Base-by-base conservation (phyloP, 2,797 vertebrate species). In the Notolabrus celidotus region DNA sequence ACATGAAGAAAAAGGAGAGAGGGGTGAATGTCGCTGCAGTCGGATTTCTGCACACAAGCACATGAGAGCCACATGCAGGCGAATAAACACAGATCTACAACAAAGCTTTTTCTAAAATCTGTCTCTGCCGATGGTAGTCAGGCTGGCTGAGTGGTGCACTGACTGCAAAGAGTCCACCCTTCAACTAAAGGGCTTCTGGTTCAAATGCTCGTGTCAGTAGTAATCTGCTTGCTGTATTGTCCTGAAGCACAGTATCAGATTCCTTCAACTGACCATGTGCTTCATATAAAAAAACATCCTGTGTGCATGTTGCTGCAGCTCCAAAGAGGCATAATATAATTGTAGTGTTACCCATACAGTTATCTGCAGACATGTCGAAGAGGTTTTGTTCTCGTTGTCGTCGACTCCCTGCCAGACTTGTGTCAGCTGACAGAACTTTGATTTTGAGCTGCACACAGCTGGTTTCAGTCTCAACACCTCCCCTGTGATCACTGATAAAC, bases 1-100 rank as follows among this genome's bases (percentile, higher is more conserved):
- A 94, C 92, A 95, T 95, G 94, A 91, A 86, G 89, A 80, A 81
- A 79, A 80, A 80, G 75, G 56, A 90, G 82, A 85, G 82, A 71
- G 80, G 64, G 46, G 69, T 69, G 81, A 87, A 78, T 64, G 56
- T 78, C 67, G 64, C 70, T 82, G 80, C 88, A 87, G 88, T 88
- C 38, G 59, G 79, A 79, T 76, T 59, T 82, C 71, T 82, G 77
- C 73, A 85, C 80, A 86, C 71, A 84, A 71, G 82, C 67, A 84
- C 74, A 85, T 74, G 80, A 65, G 68, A 83, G 51, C 73, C 81
- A 82, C 61, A 85, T 82, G 78, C 72, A 82, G 63, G 45, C 71
- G 55, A 67, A 10, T 56, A 56, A 25, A 47, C 43, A 47, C 41
- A 87, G 83, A 77, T 39, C 68, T 63, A 86, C 77, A 84, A 84